A percentile compares a stretch with the other conserved stretches of the same genome.
Evolutionary conservation across 64 coral and sea anemone species (phyloP).

Genomic region (Acropora tenuis): DNA sequence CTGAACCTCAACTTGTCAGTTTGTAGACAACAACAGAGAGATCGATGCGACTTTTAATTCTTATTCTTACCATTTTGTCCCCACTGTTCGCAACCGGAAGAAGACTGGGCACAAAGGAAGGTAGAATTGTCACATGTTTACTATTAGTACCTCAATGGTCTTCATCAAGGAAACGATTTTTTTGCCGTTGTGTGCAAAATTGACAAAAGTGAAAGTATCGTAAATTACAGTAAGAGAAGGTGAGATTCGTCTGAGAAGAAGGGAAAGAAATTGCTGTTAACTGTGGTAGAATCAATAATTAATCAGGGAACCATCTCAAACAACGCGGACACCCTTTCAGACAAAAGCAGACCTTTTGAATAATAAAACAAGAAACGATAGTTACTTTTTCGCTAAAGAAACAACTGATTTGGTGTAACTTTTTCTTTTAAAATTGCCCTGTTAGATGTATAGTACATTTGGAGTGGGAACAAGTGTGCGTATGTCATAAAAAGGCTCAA

Average conservation of each 20-base stretch:
- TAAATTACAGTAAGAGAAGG: too few species aligned
- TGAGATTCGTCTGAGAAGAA: neutral
- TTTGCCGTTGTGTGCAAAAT: too few species aligned
- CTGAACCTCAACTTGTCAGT: neutral
- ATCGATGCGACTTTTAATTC: neutral
- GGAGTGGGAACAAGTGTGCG: too few species aligned
- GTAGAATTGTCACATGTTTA: neutral
- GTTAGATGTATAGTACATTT: too few species aligned
- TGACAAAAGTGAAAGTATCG: too few species aligned
- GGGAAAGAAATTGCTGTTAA: too few species aligned
- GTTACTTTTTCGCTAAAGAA: too few species aligned
- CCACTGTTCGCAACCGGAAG: neutral
- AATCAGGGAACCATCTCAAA: neutral
- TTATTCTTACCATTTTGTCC: neutral
- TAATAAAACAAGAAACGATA: neutral
- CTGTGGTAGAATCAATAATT: too few species aligned
- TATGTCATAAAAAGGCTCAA: too few species aligned
- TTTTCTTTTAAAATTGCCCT: too few species aligned
- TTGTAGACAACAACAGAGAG: neutral
- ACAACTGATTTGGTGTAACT: too few species aligned
- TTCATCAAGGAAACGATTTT: too few species aligned
- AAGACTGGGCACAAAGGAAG: slow-evolving; percentile 14
- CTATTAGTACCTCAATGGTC: neutral
- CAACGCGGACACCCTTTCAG: neutral
- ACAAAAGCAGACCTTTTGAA: neutral